phyloP scores from a whole-genome alignment of 2,888 invertebrate genomes.

The Cyclophora punctaria region DNA sequence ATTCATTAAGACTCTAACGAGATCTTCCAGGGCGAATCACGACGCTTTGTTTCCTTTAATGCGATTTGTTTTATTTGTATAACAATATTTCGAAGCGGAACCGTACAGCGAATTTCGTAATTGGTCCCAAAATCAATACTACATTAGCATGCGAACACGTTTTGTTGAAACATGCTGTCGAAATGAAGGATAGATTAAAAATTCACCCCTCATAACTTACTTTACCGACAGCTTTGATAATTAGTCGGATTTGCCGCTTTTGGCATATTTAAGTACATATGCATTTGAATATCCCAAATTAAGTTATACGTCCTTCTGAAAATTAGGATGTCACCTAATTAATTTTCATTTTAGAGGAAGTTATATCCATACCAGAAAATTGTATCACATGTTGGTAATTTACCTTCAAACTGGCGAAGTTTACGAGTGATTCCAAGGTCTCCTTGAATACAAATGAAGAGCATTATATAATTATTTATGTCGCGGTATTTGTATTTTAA shows the following conservation, averaged over 20 bases:
- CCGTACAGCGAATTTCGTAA: conserved; percentile 15
- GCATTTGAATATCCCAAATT: not conserved
- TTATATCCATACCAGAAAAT: no score
- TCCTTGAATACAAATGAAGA: no score
- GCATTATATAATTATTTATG: no score
- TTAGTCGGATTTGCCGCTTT: conserved; percentile 33
- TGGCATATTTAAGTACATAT: conserved; percentile 10
- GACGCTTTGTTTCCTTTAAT: conserved; percentile 67
- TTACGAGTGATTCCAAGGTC: no score
- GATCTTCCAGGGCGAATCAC: conserved; percentile 65
- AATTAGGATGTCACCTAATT: no score
- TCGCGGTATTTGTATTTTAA: no score
- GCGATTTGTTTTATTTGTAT: conserved; percentile 60
- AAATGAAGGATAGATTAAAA: conserved; percentile 36
- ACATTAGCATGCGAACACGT: conserved; percentile 29
- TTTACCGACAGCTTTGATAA: conserved; percentile 39
- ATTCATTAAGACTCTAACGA: conserved; percentile 73
- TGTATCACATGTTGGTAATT: no score
- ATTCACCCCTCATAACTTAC: conserved; percentile 37
- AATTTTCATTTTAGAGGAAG: no score
- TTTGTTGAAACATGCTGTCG: conserved; percentile 27
- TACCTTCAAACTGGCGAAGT: no score
- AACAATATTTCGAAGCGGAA: conserved; percentile 18
- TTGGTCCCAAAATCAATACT: conserved; percentile 28
- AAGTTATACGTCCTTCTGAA: not conserved